Evolutionary conservation across 2,797 vertebrate species (phyloP), one percentile per base, ranked within the genome.

Genomic region (Acipenser oxyrinchus): DNA sequence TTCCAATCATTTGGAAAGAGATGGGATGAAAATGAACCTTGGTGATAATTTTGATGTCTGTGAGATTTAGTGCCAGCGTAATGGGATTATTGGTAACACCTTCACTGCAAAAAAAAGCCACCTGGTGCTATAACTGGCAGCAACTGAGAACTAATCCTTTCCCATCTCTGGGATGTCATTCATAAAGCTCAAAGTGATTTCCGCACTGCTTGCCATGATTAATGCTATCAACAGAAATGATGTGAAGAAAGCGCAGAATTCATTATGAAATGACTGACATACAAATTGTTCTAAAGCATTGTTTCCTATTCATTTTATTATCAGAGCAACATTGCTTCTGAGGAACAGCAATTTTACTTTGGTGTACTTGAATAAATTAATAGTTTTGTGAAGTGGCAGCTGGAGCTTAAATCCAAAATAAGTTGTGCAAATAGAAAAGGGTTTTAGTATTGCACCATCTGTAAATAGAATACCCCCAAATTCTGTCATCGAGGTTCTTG

Each of bases 51-150:
- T 91, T 92, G 91, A 92, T 92, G 91, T 92, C 87, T 88, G 89
- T 86, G 86, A 93, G 92, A 90, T 92, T 93, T 93, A 92, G 89
- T 88, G 84, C 84, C 83, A 87, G 83, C 77, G 86, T 93, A 94
- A 94, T 93, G 92, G 90, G 93, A 93, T 94, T 93, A 94, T 88
- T 84, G 71, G 87, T 91, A 92, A 93, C 91, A 94, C 91, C 92
- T 93, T 92, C 88, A 76, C 87, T 81, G 88, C 82, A 83, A 84
- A 83, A 87, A 87, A 88, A 89, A 92, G 87, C 91, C 93, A 93
- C 92, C 92, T 93, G 91, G 90, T 62, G 88, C 81, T 91, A 76
- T 89, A 88, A 92, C 89, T 91, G 90, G 87, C 88, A 88, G 84
- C 76, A 74, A 83, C 86, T 81, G 88, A 79, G 83, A 87, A 83